These are phyloP conservation scores for Graptemys geographica DNA, from an alignment of 2,797 vertebrate species.

Conservation along the genomic window DNA sequence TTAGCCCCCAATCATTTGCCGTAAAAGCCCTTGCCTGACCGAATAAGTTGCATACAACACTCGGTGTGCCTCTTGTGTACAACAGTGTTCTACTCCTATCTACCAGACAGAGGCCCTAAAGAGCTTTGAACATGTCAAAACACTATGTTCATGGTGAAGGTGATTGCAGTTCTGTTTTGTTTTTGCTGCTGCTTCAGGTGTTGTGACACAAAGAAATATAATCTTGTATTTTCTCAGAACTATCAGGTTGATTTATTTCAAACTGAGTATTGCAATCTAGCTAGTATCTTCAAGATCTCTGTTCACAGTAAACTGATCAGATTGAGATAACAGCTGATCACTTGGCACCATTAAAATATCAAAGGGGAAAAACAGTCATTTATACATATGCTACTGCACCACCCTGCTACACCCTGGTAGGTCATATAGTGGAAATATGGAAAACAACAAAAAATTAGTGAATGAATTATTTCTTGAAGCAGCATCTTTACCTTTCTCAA, in stretches of 20 bases:
- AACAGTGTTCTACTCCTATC: not conserved
- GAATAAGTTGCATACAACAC: not conserved
- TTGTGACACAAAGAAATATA: not conserved
- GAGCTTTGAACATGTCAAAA: not conserved
- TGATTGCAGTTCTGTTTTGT: not conserved
- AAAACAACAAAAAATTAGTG: not conserved
- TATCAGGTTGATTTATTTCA: not conserved
- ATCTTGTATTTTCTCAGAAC: not conserved
- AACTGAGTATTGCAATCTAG: not conserved
- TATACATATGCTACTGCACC: not conserved
- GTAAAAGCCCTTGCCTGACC: conserved; percentile 16
- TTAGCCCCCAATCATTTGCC: not conserved
- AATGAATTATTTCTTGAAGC: not conserved
- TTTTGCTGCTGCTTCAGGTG: conserved; percentile 5
- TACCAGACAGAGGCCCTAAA: not conserved
- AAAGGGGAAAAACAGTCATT: not conserved
- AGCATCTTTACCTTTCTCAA: not conserved
- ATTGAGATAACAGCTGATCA: not conserved
- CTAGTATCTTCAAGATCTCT: not conserved
- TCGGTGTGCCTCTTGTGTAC: not conserved
- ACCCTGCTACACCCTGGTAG: not conserved
- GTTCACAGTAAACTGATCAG: not conserved
- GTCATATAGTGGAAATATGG: not conserved
- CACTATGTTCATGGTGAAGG: not conserved
- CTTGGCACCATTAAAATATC: not conserved